phyloP scores from a whole-genome alignment of 2,888 invertebrate genomes.

The Arge pagana region DNA sequence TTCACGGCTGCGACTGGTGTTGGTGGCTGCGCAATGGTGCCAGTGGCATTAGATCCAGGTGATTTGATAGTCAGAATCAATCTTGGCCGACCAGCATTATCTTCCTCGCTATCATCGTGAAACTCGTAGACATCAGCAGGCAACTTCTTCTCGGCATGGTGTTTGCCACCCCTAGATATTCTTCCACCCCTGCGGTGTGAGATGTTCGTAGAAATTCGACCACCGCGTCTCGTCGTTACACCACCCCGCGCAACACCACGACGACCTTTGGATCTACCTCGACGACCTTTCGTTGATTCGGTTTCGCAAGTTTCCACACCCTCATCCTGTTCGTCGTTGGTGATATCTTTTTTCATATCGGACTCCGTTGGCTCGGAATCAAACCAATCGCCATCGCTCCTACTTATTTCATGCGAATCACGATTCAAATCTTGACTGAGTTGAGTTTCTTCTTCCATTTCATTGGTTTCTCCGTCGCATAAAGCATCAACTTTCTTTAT shows the following conservation, averaged over 20 bases:
- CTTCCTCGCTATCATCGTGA: slow-evolving; percentile 86
- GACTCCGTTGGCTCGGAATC: slow-evolving; percentile 42
- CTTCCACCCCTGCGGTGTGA: slow-evolving; percentile 55
- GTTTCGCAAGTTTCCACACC: slow-evolving; percentile 51
- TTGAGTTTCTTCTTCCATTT: slow-evolving; percentile 53
- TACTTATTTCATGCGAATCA: slow-evolving; percentile 41
- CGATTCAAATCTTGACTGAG: slow-evolving; percentile 27
- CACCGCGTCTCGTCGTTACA: slow-evolving; percentile 65
- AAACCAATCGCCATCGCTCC: slow-evolving; percentile 49
- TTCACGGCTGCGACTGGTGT: slow-evolving; percentile 59
- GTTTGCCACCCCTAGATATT: slow-evolving; percentile 52
- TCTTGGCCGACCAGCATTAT: slow-evolving; percentile 67
- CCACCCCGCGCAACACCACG: slow-evolving; percentile 56
- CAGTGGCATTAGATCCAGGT: slow-evolving; percentile 58
- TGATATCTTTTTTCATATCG: slow-evolving; percentile 35
- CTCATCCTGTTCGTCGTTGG: slow-evolving; percentile 52
- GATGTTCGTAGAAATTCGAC: slow-evolving; percentile 45
- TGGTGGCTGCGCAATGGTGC: slow-evolving; percentile 54
- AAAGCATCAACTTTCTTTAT: slow-evolving; percentile 78
- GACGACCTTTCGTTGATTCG: slow-evolving; percentile 52
- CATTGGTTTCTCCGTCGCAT: slow-evolving; percentile 57
- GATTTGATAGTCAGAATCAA: slow-evolving; percentile 83
- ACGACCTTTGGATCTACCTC: slow-evolving; percentile 52
- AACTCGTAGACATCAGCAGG: slow-evolving; percentile 88
- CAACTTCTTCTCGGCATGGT: slow-evolving; percentile 62